phyloP scores from a whole-genome alignment of 2,888 invertebrate genomes.

The Aquatica leii region DNA sequence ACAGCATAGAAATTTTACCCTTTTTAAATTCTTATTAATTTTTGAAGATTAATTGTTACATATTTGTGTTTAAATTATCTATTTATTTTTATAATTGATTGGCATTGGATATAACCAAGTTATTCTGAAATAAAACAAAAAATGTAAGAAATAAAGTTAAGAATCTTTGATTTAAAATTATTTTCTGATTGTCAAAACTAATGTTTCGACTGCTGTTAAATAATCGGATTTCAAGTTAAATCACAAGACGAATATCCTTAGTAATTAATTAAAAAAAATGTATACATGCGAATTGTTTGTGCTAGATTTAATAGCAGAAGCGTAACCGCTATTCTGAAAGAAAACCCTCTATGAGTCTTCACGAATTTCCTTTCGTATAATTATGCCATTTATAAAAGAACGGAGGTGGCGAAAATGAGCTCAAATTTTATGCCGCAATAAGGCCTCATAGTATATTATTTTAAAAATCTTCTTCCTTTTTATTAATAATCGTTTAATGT shows the following conservation, averaged over 20 bases:
- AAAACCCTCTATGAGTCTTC: slow-evolving; percentile 23
- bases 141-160: too few species aligned
- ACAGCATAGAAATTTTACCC: too few species aligned
- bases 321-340: slow-evolving; percentile 20
- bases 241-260: slow-evolving; percentile 3
- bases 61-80: too few species aligned
- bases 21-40: too few species aligned
- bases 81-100: too few species aligned
- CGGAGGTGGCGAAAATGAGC: slow-evolving; percentile 21
- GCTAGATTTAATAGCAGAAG: slow-evolving; percentile 26
- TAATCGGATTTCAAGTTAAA: not conserved
- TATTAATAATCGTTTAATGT: too few species aligned
- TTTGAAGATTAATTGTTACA: too few species aligned
- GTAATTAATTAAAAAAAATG: slow-evolving; percentile 13
- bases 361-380: slow-evolving; percentile 33
- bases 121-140: too few species aligned
- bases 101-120: too few species aligned
- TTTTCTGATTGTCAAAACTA: too few species aligned
- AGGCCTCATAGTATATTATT: slow-evolving; percentile 9
- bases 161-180: too few species aligned
- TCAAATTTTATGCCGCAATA: slow-evolving; percentile 15
- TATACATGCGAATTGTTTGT: slow-evolving; percentile 23
- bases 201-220: not conserved
- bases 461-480: not conserved
- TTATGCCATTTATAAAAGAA: slow-evolving; percentile 32